Base-by-base conservation (phyloP, 1,140 invertebrate species). In the Eciton burchellii region DNA sequence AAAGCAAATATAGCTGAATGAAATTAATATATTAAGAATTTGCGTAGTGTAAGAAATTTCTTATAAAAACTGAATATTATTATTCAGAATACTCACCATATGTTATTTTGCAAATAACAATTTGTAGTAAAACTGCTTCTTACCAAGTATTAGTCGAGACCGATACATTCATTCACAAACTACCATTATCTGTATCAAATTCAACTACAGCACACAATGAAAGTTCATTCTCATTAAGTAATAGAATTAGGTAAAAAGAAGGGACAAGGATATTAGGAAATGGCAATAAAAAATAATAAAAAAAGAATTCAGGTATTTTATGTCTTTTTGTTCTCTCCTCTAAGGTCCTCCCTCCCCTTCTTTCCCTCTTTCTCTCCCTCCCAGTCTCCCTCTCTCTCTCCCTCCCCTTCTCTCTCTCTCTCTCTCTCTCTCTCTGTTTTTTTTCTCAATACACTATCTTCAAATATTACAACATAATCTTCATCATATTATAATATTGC, bases 241-340 rank as follows among this genome's bases (percentile, higher is more conserved):
- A n/a, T 47, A 84, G 84, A 81, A 57, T 60, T 85, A 85, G 83
- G 76, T 66, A 88, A 88, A 87, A 68, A 62, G 62, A 84, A 81
- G 85, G 85, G 83, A 3, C 26, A 54, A 63, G 87, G 86, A 87
- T 83, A 59, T 82, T 74, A 79, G 85, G 86, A 77, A 82, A 35
- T 35, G 35, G 6, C 71, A 82, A 57, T 87, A 82, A 87, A 87
- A 87, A 87, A 84, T 60, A 87, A 84, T 74, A 85, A 87, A 87
- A 84, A 86, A 76, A 83, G 14, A 83, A 56, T 71, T 72, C 45
- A 84, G 52, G 47, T 57, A 0, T 66, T 29, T 41, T 82, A 45
- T 59, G 60, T 65, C 35, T 35, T 35, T 35, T 35, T 35, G 35
- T 35, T 35, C 35, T 35, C 35, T 35, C 35, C 35, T 35, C 35